Evolutionary conservation across 2,113 vertebrate species (phyloP).

Genomic region (Stegostoma tigrinum): DNA sequence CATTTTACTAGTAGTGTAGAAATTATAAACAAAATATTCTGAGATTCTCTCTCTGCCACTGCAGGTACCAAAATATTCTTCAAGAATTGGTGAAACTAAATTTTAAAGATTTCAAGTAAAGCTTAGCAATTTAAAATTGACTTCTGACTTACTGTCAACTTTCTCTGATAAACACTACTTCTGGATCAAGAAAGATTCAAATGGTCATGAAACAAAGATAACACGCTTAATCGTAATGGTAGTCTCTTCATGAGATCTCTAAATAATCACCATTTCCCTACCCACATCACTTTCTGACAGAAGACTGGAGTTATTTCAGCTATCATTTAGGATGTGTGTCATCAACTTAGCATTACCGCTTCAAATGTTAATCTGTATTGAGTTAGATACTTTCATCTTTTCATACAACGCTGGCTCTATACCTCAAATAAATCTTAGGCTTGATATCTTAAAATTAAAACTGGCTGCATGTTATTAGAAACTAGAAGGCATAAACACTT

Average conservation of each 20-base stretch:
- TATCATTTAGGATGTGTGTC: background rate
- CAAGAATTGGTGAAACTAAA: background rate
- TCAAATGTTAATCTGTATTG: background rate
- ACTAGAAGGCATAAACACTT: background rate
- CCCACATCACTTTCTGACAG: background rate
- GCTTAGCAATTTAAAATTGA: background rate
- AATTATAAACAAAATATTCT: constrained; percentile 28
- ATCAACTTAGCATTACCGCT: background rate
- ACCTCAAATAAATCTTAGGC: background rate
- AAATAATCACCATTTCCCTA: background rate
- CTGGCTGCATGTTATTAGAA: background rate
- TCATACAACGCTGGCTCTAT: background rate
- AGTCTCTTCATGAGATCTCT: background rate
- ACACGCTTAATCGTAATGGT: background rate
- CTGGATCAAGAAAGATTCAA: background rate
- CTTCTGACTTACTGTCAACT: background rate
- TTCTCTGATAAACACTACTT: background rate
- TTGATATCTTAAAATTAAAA: background rate
- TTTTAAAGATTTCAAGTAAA: background rate
- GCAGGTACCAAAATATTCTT: background rate
- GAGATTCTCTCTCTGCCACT: background rate
- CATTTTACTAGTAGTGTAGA: background rate
- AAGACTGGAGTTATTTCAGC: background rate
- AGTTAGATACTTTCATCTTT: background rate
- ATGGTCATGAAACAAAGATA: background rate